phyloP scores from a whole-genome alignment of 2,113 vertebrate species.

The Gila orcuttii region DNA sequence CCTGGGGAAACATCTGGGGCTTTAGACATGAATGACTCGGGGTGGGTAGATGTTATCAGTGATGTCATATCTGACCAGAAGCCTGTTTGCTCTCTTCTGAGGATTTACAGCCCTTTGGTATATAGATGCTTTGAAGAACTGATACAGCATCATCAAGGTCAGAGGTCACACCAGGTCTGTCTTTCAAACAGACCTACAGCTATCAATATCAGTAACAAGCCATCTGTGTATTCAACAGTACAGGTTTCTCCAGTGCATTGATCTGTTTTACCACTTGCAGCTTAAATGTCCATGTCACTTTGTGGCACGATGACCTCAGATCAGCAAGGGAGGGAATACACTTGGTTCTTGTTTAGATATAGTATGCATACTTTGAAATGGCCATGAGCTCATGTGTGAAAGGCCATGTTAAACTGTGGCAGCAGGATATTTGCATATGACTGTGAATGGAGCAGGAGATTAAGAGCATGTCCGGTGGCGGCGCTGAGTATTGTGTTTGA shows the following conservation, averaged over 20 bases:
- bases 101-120: not conserved
- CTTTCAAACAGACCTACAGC: too few relatives aligned
- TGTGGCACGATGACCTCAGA: not conserved
- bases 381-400: constrained; percentile 1
- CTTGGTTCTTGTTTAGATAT: not conserved
- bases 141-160: not conserved
- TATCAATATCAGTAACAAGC: not conserved
- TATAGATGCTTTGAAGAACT: not conserved
- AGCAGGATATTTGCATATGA: constrained; percentile 16
- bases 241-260: not conserved
- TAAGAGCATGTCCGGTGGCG: not conserved
- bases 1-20: constrained; percentile 41
- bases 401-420: not conserved
- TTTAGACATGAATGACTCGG: not conserved
- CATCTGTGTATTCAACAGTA: not conserved
- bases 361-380: not conserved
- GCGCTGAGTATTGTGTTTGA: constrained; percentile 11
- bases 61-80: not conserved
- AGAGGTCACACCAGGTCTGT: constrained; percentile 5
- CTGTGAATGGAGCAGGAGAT: constrained; percentile 6
- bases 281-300: not conserved
- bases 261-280: not conserved
- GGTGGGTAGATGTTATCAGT: not conserved
- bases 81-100: not conserved
- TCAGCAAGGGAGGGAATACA: not conserved